Evolutionary conservation across 2,888 invertebrate species (phyloP).

Genomic region (Eristalis tenax): DNA sequence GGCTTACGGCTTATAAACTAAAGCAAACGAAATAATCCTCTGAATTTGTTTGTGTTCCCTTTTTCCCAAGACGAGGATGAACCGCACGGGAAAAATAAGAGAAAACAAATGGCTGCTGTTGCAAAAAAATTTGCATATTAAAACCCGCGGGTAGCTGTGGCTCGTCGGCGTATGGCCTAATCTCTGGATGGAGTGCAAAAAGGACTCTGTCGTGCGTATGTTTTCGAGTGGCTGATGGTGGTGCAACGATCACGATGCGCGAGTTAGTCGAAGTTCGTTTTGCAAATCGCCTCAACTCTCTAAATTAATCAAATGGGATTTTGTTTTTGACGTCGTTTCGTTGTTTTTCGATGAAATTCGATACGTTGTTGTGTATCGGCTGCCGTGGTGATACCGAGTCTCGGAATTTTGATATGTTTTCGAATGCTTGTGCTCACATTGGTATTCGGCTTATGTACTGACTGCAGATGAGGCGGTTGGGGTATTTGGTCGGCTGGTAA

Average conservation of each 20-base stretch:
- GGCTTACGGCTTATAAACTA: conserved; percentile 64
- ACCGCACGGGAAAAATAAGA: too few species aligned
- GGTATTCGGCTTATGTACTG: neutral
- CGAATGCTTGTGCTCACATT: neutral
- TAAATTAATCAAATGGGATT: conserved; percentile 64
- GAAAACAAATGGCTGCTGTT: conserved; percentile 32
- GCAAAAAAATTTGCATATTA: conserved; percentile 66
- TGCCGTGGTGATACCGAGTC: conserved; percentile 26
- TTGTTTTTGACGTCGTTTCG: conserved; percentile 9
- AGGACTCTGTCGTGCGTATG: conserved; percentile 17
- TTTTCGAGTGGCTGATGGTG: neutral
- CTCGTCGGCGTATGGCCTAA: conserved; percentile 24
- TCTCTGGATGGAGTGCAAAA: conserved; percentile 50
- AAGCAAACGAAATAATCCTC: conserved; percentile 64
- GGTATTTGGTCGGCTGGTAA: neutral
- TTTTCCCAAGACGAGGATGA: neutral
- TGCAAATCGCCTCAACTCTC: conserved; percentile 59
- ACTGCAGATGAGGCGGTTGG: neutral
- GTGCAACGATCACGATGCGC: neutral
- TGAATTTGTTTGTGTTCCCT: conserved; percentile 52
- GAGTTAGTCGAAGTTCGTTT: neutral
- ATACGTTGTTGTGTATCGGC: too few species aligned
- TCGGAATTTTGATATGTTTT: conserved; percentile 39
- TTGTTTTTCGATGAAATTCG: neutral
- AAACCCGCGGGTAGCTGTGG: conserved; percentile 27